A percentile compares a stretch with the other conserved stretches of the same genome.
These are phyloP conservation scores for Lissocephala sabroskyi DNA, from an alignment of 2,888 invertebrate genomes.

Conservation along the genomic window DNA sequence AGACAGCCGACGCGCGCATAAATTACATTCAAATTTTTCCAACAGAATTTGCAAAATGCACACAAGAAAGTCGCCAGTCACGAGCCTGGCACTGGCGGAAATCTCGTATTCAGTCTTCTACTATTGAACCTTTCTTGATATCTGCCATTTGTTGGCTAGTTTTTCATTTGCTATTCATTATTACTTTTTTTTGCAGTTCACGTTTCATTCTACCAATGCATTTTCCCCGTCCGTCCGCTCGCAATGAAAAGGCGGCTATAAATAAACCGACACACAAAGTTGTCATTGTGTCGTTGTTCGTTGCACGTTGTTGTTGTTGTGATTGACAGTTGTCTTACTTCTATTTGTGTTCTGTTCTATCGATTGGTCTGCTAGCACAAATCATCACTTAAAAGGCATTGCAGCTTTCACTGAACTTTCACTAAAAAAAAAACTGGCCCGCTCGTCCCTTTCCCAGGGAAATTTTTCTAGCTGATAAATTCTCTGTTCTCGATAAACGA, in stretches of 20 bases:
- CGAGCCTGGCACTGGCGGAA: background rate
- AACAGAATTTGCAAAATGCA: slow-evolving; percentile 13
- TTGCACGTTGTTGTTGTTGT: slow-evolving; percentile 1
- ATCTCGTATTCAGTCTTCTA: no score
- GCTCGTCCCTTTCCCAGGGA: no score
- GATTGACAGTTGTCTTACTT: slow-evolving; percentile 2
- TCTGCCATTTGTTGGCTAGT: background rate
- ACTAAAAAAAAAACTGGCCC: no score
- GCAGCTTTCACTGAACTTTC: no score
- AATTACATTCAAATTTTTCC: slow-evolving; percentile 49
- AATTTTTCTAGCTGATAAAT: no score
- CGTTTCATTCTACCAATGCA: slow-evolving; percentile 46
- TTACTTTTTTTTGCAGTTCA: slow-evolving; percentile 4
- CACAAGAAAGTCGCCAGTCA: slow-evolving; percentile 32
- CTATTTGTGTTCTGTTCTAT: no score
- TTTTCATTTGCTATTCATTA: background rate
- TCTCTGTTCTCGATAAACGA: no score
- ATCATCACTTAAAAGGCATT: no score
- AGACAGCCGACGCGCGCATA: slow-evolving; percentile 23
- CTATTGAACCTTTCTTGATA: no score
- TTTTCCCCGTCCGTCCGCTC: slow-evolving; percentile 43
- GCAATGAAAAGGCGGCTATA: slow-evolving; percentile 32
- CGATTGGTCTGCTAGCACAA: no score
- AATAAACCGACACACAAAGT: slow-evolving; percentile 19
- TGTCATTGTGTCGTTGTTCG: slow-evolving; percentile 18